Conservation (phyloP, 2,888 invertebrate genomes). For the Vanessa cardui region DNA sequence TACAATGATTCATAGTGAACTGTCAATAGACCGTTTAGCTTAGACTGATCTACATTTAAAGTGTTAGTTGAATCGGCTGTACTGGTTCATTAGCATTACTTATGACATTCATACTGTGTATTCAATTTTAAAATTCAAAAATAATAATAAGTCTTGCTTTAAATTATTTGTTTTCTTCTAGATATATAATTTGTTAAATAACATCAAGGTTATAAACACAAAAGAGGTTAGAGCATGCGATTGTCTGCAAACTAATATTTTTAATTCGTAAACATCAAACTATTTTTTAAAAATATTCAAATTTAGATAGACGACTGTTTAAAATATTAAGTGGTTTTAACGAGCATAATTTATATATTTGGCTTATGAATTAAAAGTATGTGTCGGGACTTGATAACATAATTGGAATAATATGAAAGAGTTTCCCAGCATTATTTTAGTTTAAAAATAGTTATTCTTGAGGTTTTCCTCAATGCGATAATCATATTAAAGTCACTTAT, state of each 20-base stretch:
- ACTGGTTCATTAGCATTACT: too few relatives aligned
- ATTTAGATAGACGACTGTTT: neutral
- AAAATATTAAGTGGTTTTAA: neutral
- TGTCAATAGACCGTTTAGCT: neutral
- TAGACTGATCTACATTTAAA: neutral
- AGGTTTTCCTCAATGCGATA: neutral
- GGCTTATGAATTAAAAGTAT: neutral
- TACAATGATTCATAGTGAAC: conserved; percentile 1
- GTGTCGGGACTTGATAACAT: neutral
- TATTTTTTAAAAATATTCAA: neutral
- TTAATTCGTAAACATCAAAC: neutral
- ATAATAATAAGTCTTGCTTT: too few relatives aligned
- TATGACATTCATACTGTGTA: too few relatives aligned
- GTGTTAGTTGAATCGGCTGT: neutral
- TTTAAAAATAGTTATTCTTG: neutral
- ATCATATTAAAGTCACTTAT: neutral
- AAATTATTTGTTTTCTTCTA: neutral
- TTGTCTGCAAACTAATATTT: conserved; percentile 7
- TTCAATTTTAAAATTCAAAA: too few relatives aligned
- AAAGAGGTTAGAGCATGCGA: conserved; percentile 15
- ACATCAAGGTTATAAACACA: conserved; percentile 14
- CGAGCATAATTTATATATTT: neutral
- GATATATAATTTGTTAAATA: neutral
- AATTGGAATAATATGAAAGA: neutral
- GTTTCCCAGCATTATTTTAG: neutral